These are phyloP conservation scores for Dicyrtomina minuta DNA, from an alignment of 2,888 invertebrate species.

Conservation along the genomic window DNA sequence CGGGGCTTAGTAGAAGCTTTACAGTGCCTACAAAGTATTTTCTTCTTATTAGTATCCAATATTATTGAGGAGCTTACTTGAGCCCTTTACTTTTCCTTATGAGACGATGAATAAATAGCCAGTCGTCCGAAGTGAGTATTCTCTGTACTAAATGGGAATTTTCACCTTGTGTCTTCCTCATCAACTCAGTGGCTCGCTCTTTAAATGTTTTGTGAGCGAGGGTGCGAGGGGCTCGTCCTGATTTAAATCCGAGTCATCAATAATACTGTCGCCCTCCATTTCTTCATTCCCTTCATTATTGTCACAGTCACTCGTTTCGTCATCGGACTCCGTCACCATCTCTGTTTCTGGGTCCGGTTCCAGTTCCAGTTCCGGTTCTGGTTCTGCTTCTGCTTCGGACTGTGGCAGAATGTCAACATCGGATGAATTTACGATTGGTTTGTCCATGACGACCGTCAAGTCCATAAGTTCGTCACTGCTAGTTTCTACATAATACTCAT, in stretches of 20 bases:
- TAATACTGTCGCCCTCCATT: slow-evolving; percentile 9
- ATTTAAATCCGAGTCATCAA: slow-evolving; percentile 30
- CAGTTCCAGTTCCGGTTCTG: slow-evolving; percentile 15
- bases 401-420: not conserved
- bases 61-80: slow-evolving; percentile 30
- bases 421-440: too few relatives aligned
- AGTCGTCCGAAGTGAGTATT: slow-evolving; percentile 34
- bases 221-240: slow-evolving; percentile 35
- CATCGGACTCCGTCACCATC: too few relatives aligned
- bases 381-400: slow-evolving; percentile 18
- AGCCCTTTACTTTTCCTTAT: slow-evolving; percentile 40
- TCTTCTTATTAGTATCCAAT: too few relatives aligned
- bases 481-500: too few relatives aligned
- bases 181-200: slow-evolving; percentile 35
- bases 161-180: slow-evolving; percentile 36
- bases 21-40: too few relatives aligned
- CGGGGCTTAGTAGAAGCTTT: too few relatives aligned
- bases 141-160: slow-evolving; percentile 35
- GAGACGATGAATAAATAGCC: slow-evolving; percentile 38
- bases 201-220: slow-evolving; percentile 36
- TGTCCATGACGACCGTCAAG: too few relatives aligned
- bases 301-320: slow-evolving; percentile 10
- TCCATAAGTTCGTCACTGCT: too few relatives aligned
- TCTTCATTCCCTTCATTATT: slow-evolving; percentile 21
- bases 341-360: not conserved